Evolutionary conservation across 2,888 invertebrate species (phyloP), one percentile per base, ranked within the genome.

Genomic region (Pterostichus madidus): DNA sequence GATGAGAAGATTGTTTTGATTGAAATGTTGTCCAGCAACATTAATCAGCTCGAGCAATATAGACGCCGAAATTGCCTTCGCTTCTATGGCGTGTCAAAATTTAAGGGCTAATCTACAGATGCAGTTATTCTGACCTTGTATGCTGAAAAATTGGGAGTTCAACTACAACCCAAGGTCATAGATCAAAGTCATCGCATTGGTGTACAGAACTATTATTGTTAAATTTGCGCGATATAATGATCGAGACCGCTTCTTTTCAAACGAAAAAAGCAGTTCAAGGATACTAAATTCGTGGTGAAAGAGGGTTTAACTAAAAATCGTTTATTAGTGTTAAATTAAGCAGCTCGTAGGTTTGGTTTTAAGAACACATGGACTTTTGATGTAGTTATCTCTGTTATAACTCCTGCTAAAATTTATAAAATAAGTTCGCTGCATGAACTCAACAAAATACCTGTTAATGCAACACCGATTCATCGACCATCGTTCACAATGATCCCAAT

Each of bases 181-280:
- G n/a, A n/a, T n/a, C n/a, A n/a, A n/a, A n/a, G n/a, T n/a, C n/a
- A n/a, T n/a, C n/a, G n/a, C n/a, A n/a, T n/a, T n/a, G n/a, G n/a
- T n/a, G n/a, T n/a, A n/a, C n/a, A 13, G 53, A 13, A 24, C 61
- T 2, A 31, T 61, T 31, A 61, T 61, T 61, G 61, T 61, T 7
- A 61, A 61, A 61, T 61, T 61, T 61, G 10, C 7, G 1, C 8
- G 31, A 4, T 61, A 61, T 11, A 61, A 61, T 31, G 61, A 61
- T 61, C 61, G 61, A 4, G 24, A n/a, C n/a, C 61, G 10, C 4
- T 6, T 11, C 8, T 61, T 61, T 61, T 31, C 31, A 17, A 15
- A 61, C 5, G 31, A 8, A 61, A 61, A 32, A 61, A 61, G 11
- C 11, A 8, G 3, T 31, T 61, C 5, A 32, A 61, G 31, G 13